Base-by-base conservation (phyloP, 2,113 vertebrate genomes). In the Neotragus pygmaeus region DNA sequence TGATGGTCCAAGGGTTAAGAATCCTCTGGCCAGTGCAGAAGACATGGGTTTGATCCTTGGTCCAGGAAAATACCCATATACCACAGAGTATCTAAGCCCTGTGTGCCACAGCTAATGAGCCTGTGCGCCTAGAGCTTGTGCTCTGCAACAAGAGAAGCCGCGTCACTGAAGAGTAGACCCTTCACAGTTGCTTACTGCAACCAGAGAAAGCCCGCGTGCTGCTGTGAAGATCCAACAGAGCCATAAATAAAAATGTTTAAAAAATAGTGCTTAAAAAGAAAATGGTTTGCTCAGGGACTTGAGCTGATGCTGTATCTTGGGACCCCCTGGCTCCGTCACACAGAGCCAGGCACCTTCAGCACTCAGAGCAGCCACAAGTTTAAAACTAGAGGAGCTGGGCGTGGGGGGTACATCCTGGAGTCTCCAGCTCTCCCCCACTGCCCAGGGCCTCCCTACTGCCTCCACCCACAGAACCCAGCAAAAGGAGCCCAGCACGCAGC, bases 131-230 rank as follows among this genome's bases (percentile, higher is more conserved):
- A 13, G 10, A 39, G 66, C 10, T 25, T 25, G 66, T 23, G 36
- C 66, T 13, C 21, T 39, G 36, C 66, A 39, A 39, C 10, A 73
- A 39, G 66, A 73, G 66, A 73, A 39, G 36, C 66, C 19, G 1
- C 36, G 43, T 43, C 1, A 1, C 36, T 14, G 36, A 75, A 14
- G 1, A 43, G 21, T 1, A 25, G 23, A 27, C 70, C 66, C 66
- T 70, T 70, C n/a, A 12, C 39, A 39, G 36, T 14, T 7, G 70
- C 36, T 75, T 0, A 0, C 25, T 3, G 0, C 19, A 70, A 27
- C 70, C 27, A 43, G 23, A 75, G 70, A 70, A 70, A 23, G 70
- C 70, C 39, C 27, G 36, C 2, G 1, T 75, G 70, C 36, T 75
- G 70, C 39, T 43, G 23, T 43, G 70, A 43, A 75, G 70, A 43